phyloP scores from a whole-genome alignment of 1,140 invertebrate genomes.

The Drosophila nebulosa region DNA sequence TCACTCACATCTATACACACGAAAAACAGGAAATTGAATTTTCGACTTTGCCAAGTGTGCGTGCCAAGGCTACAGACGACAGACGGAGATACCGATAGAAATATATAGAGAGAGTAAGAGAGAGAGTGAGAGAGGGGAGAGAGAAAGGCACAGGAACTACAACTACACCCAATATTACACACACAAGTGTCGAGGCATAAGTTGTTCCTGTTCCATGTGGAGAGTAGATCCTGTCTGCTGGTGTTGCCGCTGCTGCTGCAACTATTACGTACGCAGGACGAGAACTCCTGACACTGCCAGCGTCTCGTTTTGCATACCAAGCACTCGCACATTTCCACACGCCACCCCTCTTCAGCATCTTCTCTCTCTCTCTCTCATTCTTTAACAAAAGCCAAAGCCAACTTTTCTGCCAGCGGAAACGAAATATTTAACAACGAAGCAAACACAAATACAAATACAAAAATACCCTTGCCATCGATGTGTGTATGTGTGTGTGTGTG shows the following conservation, averaged over 20 bases:
- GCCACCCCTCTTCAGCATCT: too few species aligned
- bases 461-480: conserved; percentile 20
- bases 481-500: neutral
- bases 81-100: conserved; percentile 5
- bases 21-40: conserved; percentile 80
- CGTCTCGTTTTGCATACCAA: conserved; percentile 78
- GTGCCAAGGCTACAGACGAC: conserved; percentile 53
- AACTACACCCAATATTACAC: conserved; percentile 18
- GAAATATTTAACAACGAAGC: conserved; percentile 79
- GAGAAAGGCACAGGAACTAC: conserved; percentile 40
- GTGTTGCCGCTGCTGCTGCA: conserved; percentile 44
- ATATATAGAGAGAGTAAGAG: conserved; percentile 8
- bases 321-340: conserved; percentile 32
- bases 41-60: conserved; percentile 78
- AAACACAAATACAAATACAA: conserved; percentile 31
- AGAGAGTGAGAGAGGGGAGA: conserved; percentile 2
- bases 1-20: conserved; percentile 67
- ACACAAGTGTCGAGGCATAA: conserved; percentile 31
- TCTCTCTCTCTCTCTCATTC: neutral
- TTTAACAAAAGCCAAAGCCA: neutral
- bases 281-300: conserved; percentile 71
- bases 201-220: conserved; percentile 8
- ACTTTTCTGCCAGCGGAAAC: conserved; percentile 67
- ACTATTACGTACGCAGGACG: conserved; percentile 66
- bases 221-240: conserved; percentile 31